Evolutionary conservation across 2,888 invertebrate species (phyloP).

Genomic region (Lasioglossum figueresi): DNA sequence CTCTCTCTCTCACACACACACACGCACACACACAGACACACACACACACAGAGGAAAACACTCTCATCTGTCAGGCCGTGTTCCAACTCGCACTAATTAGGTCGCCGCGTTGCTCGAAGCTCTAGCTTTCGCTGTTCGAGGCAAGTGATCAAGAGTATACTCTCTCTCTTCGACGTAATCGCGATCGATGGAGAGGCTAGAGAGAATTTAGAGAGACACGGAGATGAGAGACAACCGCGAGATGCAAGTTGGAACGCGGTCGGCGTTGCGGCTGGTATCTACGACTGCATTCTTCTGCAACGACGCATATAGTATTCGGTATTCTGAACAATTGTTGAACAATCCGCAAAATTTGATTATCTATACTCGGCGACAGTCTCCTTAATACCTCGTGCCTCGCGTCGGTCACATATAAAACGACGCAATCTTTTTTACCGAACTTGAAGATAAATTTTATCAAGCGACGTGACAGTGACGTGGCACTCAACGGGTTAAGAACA

Average conservation of each 20-base stretch:
- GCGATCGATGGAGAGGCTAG: constrained; percentile 7
- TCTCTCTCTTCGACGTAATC: neutral
- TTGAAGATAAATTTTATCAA: too few relatives aligned
- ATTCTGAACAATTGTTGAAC: neutral
- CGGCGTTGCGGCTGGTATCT: constrained; percentile 15
- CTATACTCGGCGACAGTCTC: neutral
- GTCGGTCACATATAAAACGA: too few relatives aligned
- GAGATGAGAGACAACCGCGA: constrained; percentile 14
- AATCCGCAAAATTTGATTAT: neutral
- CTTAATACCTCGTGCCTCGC: neutral
- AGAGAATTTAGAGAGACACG: neutral
- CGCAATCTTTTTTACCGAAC: too few relatives aligned
- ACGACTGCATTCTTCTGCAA: constrained; percentile 35
- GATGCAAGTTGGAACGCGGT: constrained; percentile 74
- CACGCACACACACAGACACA: neutral
- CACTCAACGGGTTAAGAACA: neutral
- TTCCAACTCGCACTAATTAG: constrained; percentile 73
- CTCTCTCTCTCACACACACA: neutral
- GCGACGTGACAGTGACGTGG: too few relatives aligned
- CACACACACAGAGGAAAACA: constrained; percentile 32
- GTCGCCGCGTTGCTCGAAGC: constrained; percentile 20
- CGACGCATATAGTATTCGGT: neutral
- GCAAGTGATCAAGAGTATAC: constrained; percentile 29
- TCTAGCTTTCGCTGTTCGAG: neutral
- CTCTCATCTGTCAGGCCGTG: constrained; percentile 64